A percentile compares a stretch with the other conserved stretches of the same genome.
These are phyloP conservation scores for Cerastis rubricosa DNA, from an alignment of 2,888 invertebrate species.

Conservation along the genomic window DNA sequence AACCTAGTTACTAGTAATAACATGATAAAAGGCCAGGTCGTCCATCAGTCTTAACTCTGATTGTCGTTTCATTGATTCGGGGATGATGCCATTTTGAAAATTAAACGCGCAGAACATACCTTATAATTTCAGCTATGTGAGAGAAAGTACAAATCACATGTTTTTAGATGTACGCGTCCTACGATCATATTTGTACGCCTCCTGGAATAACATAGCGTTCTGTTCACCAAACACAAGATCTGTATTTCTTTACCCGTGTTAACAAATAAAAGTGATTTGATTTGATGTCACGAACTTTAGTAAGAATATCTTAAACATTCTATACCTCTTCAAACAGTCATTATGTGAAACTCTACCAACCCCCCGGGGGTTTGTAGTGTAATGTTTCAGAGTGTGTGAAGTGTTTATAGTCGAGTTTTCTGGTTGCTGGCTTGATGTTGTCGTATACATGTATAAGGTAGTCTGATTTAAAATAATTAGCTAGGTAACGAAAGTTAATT, in stretches of 20 bases:
- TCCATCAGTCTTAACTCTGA: background rate
- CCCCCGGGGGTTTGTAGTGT: no score
- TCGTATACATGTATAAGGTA: background rate
- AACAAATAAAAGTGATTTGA: no score
- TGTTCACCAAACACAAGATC: no score
- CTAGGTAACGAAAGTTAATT: background rate
- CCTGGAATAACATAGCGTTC: no score
- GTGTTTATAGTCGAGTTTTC: background rate
- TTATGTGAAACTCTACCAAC: no score
- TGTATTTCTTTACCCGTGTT: no score
- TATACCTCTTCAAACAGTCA: background rate
- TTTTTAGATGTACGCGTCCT: no score
- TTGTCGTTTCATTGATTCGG: no score
- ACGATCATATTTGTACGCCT: no score
- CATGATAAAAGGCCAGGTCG: background rate
- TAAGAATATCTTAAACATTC: conserved; percentile 7
- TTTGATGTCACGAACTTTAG: conserved; percentile 3
- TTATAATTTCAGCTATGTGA: background rate
- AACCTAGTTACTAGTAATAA: background rate
- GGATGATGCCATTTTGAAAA: background rate
- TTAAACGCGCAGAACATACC: no score
- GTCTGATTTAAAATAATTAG: background rate
- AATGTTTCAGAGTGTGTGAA: no score
- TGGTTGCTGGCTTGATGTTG: background rate
- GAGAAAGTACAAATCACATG: conserved; percentile 21